Evolutionary conservation across 2,888 invertebrate species (phyloP), one percentile per base, ranked within the genome.

Genomic region (Papilio demoleus): DNA sequence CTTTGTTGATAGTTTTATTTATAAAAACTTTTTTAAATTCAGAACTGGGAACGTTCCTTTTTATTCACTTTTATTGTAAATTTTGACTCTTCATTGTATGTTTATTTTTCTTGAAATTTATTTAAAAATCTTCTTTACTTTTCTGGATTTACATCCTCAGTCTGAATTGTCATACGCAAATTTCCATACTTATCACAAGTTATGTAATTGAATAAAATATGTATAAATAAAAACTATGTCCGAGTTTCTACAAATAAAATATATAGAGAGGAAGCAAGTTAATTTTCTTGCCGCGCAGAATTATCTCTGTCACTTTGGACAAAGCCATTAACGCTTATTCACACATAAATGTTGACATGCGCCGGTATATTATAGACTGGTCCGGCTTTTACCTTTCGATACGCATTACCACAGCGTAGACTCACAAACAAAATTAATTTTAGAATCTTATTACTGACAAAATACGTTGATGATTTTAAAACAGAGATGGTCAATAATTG

Each of bases 321-420:
- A 53, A 40, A 67, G 53, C 38, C 19, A 53, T 67, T 67, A 67
- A 53, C 17, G 38, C 40, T 53, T 67, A 61, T 67, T 67, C 50
- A 61, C 61, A 61, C 61, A 53, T 67, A 53, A 61, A 58, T 31
- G 67, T 61, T 67, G 50, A 61, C 66, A 65, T 66, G 66, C 67
- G 58, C 38, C 61, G 56, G 50, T 67, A 27, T 50, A 61, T 53
- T 27, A 59, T 47, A 47, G 65, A 53, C 61, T 61, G 40, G 67
- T 60, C 61, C 42, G 53, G 61, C 53, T 67, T 61, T 61, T 67
- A 67, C 14, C 61, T 67, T 67, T 67, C 61, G 67, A 61, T 67
- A 67, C 40, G 61, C 50, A 61, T 61, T 67, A 60, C 24, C 47
- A 8, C 40, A 34, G 14, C 2, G 50, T 67, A 67, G 50, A 67